These are phyloP conservation scores for Porites divaricata DNA, from an alignment of 92 coral and sea anemone species.

Conservation along the genomic window DNA sequence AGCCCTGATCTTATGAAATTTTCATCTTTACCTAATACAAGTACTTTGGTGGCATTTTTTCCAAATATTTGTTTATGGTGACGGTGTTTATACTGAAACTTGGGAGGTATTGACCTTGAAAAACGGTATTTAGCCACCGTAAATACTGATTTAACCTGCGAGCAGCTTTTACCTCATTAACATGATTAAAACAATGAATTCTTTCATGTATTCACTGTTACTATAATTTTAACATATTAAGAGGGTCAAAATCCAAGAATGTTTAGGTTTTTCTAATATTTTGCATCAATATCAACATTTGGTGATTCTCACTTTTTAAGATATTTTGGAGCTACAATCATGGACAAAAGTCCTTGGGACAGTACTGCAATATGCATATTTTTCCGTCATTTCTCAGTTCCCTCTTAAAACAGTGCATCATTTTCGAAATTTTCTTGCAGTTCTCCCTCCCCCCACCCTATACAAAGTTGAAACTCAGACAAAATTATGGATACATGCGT, in stretches of 20 bases:
- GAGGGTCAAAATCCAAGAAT: constrained; percentile 23
- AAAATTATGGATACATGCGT: too few species aligned
- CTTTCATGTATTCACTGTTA: constrained; percentile 27
- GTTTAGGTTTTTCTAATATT: constrained; percentile 21
- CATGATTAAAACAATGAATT: constrained; percentile 18
- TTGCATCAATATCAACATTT: constrained; percentile 31
- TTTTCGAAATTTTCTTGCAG: too few species aligned
- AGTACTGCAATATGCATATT: too few species aligned
- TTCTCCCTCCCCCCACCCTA: too few species aligned
- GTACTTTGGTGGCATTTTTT: not conserved
- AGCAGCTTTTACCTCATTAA: constrained; percentile 19
- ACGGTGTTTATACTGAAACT: not conserved
- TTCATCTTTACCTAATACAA: constrained; percentile 1
- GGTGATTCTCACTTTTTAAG: too few species aligned
- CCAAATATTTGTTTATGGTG: not conserved
- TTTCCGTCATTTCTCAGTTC: too few species aligned
- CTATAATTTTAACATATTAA: constrained; percentile 20
- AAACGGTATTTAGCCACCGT: not conserved
- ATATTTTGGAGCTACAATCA: too few species aligned
- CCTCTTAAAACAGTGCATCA: too few species aligned
- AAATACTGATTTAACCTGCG: constrained; percentile 24
- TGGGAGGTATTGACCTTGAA: not conserved
- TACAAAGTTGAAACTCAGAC: too few species aligned
- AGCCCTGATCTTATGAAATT: not conserved
- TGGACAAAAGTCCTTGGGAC: too few species aligned